Evolutionary conservation across 2,113 vertebrate genomes (phyloP), one percentile per base, ranked within the genome.

Genomic region (Brienomyrus brachyistius): DNA sequence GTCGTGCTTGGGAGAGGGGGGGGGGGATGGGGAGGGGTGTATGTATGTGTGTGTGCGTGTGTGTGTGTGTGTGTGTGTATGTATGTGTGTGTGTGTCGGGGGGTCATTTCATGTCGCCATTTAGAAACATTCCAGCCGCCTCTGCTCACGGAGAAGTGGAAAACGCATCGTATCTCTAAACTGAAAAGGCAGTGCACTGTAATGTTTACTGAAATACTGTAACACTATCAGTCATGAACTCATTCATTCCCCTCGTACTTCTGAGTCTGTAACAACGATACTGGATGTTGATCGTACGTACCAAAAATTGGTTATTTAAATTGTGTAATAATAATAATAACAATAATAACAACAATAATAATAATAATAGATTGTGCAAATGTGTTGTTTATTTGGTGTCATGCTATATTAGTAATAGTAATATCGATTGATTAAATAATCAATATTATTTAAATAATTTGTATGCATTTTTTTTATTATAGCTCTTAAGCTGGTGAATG

Each of bases 71-170:
- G 45, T 47, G 6, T 45, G 43, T 45, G 43, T 5, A 2, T 45
- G 43, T 45, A 2, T 45, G 43, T 45, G 43, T 45, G 43, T 45
- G 43, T 45, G 43, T 45, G 43, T 45, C 43, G 51, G 47, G 62
- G 54, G 94, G 94, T 92, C 93, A 95, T 94, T 95, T 95, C 94
- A 95, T 95, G 95, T 94, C 94, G 93, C 94, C 96, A 94, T 95
- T 93, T 93, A 92, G 93, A 95, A 94, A 94, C 93, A 93, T 96
- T 95, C 95, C 95, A 95, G 93, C 92, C 94, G 93, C 93, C 92
- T 93, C 94, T 92, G 94, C 91, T 92, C 94, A 93, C 66, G 52
- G 51, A 59, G 88, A 90, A 94, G 93, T 77, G 52, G 66, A 59
- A 89, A 90, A 92, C 89, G 91, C 88, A 86, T 85, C 43, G 54